Percentiles rank a stretch among this genome's conserved stretches.
phyloP scores from a whole-genome alignment of 1,140 invertebrate genomes.

The Drosophila biarmipes region DNA sequence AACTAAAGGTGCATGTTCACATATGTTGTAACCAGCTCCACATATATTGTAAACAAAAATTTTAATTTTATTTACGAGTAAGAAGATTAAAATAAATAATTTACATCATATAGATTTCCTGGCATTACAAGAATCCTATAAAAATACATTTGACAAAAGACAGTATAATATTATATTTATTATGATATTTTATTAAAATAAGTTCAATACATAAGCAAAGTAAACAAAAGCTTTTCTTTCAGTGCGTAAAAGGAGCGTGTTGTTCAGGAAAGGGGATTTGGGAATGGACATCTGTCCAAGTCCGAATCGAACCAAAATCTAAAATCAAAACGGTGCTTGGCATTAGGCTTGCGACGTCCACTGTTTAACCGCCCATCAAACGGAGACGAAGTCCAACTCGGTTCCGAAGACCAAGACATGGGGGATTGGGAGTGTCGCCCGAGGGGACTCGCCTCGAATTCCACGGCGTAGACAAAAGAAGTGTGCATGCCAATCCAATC shows the following conservation, averaged over 20 bases:
- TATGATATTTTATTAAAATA: no score
- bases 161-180: no score
- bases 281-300: slow-evolving; percentile 32
- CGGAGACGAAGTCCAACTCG: slow-evolving; percentile 13
- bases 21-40: no score
- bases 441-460: slow-evolving; percentile 65
- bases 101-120: no score
- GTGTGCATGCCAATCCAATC: slow-evolving; percentile 4
- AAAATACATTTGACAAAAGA: no score
- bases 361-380: slow-evolving; percentile 18
- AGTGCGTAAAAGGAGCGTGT: background rate
- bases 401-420: background rate
- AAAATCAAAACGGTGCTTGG: slow-evolving; percentile 35
- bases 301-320: background rate
- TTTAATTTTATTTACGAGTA: no score
- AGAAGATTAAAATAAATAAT: no score
- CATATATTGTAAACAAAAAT: no score
- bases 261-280: background rate
- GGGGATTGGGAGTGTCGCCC: slow-evolving; percentile 66
- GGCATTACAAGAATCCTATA: no score
- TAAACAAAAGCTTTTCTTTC: background rate
- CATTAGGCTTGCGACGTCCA: slow-evolving; percentile 4
- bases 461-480: slow-evolving; percentile 58
- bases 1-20: no score
- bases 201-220: no score